These are phyloP conservation scores for Choristoneura rosaceana DNA, from an alignment of 2,888 invertebrate species.

Conservation along the genomic window DNA sequence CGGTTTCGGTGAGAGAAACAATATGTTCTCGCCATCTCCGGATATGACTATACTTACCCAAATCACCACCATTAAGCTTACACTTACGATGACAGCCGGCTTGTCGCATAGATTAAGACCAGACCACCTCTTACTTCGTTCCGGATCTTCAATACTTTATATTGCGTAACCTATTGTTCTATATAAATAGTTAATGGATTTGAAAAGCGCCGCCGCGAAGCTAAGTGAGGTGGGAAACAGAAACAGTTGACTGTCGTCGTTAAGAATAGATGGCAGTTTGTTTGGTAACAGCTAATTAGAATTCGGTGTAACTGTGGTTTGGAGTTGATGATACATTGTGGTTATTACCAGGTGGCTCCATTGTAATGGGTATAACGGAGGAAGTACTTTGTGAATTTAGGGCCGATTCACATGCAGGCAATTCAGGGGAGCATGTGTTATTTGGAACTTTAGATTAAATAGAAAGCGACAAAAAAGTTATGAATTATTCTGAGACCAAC, in stretches of 20 bases:
- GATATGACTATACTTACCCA: slow-evolving; percentile 21
- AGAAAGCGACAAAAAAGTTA: not conserved
- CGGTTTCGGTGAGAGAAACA: not conserved
- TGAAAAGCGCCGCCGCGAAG: slow-evolving; percentile 23
- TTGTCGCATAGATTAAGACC: slow-evolving; percentile 47
- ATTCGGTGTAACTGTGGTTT: slow-evolving; percentile 10
- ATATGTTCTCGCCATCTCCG: slow-evolving; percentile 16
- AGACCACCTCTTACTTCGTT: slow-evolving; percentile 47
- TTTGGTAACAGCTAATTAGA: slow-evolving; percentile 26
- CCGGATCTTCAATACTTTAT: slow-evolving; percentile 46
- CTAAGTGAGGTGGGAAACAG: slow-evolving; percentile 37
- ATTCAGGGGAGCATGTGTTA: not conserved
- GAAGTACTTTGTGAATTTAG: slow-evolving; percentile 1
- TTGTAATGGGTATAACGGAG: slow-evolving; percentile 16
- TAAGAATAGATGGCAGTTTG: slow-evolving; percentile 15
- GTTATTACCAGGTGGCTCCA: slow-evolving; percentile 11
- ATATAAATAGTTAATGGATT: slow-evolving; percentile 41
- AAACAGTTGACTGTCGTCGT: slow-evolving; percentile 5
- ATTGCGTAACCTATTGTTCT: slow-evolving; percentile 47
- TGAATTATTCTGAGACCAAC: too few species aligned
- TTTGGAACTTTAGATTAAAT: not conserved
- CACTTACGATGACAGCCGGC: slow-evolving; percentile 31
- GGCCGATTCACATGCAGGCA: slow-evolving; percentile 2
- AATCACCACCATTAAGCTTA: slow-evolving; percentile 31
- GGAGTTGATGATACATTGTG: slow-evolving; percentile 19